phyloP scores from a whole-genome alignment of 2,113 vertebrate species.

The Phylloscopus trochilus region DNA sequence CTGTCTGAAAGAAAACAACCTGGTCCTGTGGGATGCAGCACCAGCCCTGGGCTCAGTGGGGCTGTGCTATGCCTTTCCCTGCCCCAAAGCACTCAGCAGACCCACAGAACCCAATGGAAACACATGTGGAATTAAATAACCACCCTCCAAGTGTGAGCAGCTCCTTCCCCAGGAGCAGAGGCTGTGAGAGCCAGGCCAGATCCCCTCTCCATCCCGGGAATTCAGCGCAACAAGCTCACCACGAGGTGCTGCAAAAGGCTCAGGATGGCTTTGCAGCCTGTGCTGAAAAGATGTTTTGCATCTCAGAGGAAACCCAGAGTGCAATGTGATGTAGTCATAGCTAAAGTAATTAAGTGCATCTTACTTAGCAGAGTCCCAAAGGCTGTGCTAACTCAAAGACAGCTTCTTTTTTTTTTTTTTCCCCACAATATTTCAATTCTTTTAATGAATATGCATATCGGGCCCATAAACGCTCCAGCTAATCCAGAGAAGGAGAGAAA shows the following conservation, averaged over 20 bases:
- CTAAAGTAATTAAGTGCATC: conserved; percentile 55
- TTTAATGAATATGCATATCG: conserved; percentile 23
- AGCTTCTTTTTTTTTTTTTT: not conserved
- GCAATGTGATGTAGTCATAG: not conserved
- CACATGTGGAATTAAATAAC: fast-evolving
- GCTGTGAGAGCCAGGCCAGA: not conserved
- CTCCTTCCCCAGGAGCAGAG: not conserved
- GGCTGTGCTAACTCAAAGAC: conserved; percentile 38
- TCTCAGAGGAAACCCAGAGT: conserved; percentile 28
- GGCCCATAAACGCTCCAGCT: not conserved
- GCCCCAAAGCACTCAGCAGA: not conserved
- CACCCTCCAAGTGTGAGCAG: fast-evolving
- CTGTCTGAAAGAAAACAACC: not conserved
- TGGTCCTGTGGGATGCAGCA: not conserved
- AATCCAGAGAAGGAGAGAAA: not conserved
- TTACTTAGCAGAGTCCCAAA: conserved; percentile 57
- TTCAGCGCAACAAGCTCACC: not conserved
- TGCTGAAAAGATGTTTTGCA: not conserved
- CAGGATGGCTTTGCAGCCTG: not conserved
- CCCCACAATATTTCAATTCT: not conserved
- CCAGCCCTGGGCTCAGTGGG: not conserved
- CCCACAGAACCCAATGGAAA: fast-evolving
- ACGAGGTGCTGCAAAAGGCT: not conserved
- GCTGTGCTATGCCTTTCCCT: not conserved
- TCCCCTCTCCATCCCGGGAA: fast-evolving